Evolutionary conservation across 2,797 vertebrate genomes (phyloP).

Genomic region (Hydrolagus colliei): DNA sequence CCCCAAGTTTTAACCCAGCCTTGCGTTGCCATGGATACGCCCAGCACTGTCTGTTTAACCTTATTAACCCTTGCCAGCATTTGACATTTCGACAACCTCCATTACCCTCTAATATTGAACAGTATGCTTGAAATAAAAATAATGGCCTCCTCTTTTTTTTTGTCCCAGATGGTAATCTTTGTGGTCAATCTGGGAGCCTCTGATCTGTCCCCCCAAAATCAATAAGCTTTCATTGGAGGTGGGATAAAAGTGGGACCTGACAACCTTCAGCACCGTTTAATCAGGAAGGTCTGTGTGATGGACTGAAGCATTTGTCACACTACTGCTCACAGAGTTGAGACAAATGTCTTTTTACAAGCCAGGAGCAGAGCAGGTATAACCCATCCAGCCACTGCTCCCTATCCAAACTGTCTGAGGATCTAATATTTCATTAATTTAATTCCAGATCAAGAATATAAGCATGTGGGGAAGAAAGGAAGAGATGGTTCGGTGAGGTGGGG

Average conservation of each 20-base stretch:
- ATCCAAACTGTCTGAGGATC: too few species aligned
- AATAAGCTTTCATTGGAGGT: conserved; percentile 11
- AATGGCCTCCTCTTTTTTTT: conserved; percentile 62
- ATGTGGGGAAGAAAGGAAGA: too few species aligned
- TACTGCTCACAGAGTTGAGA: neutral
- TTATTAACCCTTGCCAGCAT: conserved; percentile 69
- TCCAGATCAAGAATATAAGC: neutral
- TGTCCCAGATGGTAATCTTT: conserved; percentile 59
- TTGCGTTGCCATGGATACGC: conserved; percentile 26
- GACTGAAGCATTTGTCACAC: neutral
- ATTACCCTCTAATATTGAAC: conserved; percentile 58
- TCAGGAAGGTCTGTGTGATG: conserved; percentile 3
- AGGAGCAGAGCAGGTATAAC: neutral
- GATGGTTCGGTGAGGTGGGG: too few species aligned
- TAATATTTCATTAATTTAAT: neutral
- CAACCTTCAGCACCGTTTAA: conserved; percentile 14
- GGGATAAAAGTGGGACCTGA: neutral
- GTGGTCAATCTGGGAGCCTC: conserved; percentile 48
- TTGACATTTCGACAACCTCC: conserved; percentile 69
- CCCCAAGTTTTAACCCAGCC: conserved; percentile 25
- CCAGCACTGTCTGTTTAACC: conserved; percentile 51
- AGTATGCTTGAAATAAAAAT: conserved; percentile 64
- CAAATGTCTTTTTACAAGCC: neutral
- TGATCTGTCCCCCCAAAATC: conserved; percentile 1
- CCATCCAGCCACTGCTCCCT: neutral